Base-by-base conservation (phyloP, 1,140 invertebrate species). In the Drosophila kikkawai region DNA sequence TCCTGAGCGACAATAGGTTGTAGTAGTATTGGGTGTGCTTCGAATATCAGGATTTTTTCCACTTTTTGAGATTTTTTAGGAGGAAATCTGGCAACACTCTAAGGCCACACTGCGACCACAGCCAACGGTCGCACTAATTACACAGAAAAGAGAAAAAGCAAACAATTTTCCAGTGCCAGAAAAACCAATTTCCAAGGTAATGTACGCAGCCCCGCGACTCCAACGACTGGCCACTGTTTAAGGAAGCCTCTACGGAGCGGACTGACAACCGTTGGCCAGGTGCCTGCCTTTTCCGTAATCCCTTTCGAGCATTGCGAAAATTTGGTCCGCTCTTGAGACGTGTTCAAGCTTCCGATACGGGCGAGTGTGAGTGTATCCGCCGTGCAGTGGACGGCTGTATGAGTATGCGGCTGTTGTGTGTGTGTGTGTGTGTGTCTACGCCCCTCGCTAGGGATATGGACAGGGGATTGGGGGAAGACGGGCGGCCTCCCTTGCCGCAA, bases 181-280 rank as follows among this genome's bases (percentile, higher is more conserved):
- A 75, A 37, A 75, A 66, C 34, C 29, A 66, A 75, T 66, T 75
- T 65, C 37, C 44, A 74, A 75, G 71, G 70, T 66, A 75, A 71
- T 60, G 15, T 32, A 71, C 32, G 39, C 17, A 26, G 15, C 7
- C 19, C 15, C 34, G 0, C 7, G 39, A 37, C 55, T 11, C 36
- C 36, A 57, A 57, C 26, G 36, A 41, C 36, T 22, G 22, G 13
- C 5, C 53, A 39, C 2, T 57, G 36, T 15, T 44, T 34, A 0
- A 0, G 15, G 8, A 4, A 17, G 29, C 44, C 15, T 44, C 7
- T 5, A 12, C 3, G 17, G 17, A 11, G 5, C 8, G 5, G 15
- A 1, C 9, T 8, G 4, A 32, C 26, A 7, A 15, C 8, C 34
- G 13, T 11, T 13, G 55, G 7, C 15, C 19, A 39, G 5, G 7